Evolutionary conservation across 2,113 vertebrate species (phyloP), one percentile per base, ranked within the genome.

Genomic region (Pimephales promelas): DNA sequence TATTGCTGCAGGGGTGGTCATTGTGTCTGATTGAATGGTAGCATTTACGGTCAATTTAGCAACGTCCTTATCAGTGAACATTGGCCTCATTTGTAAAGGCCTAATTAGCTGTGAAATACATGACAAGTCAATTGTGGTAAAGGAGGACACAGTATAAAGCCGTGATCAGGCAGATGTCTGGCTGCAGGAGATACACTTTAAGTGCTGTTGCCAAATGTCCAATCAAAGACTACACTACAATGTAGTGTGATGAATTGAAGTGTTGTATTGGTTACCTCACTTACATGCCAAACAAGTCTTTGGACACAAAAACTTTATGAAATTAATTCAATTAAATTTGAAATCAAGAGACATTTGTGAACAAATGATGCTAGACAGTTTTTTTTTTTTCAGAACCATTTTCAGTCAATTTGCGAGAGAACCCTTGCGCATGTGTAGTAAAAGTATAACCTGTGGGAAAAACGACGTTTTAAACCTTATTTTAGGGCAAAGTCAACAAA

Each of bases 91-190:
- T 91, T 90, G 92, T 90, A 92, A 90, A 85, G 87, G 86, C 81
- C 94, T 94, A 95, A 95, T 95, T 95, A 94, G 92, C 93, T 93
- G 93, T 92, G 92, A 94, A 94, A 94, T 91, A 93, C 92, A 93
- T 91, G 93, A 94, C 93, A 92, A 93, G 93, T 93, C 92, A 92
- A 93, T 93, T 94, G 93, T 93, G 90, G 72, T 66, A 83, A 26
- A 78, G 76, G 80, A 62, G 83, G 52, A 88, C 61, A 89, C 61
- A 87, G 88, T 90, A 90, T 87, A 88, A 92, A 87, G 86, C 82
- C 22, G 76, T 57, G 68, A 88, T 83, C 45, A 86, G 70, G 26
- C 88, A 88, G 88, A 85, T 66, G 91, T 89, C 92, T 94, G 94
- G 87, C 74, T 24, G 77, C 70, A 86, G 45, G 87, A 87, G 94